Conservation (phyloP, 1,140 invertebrate genomes). For the Drosophila azteca region DNA sequence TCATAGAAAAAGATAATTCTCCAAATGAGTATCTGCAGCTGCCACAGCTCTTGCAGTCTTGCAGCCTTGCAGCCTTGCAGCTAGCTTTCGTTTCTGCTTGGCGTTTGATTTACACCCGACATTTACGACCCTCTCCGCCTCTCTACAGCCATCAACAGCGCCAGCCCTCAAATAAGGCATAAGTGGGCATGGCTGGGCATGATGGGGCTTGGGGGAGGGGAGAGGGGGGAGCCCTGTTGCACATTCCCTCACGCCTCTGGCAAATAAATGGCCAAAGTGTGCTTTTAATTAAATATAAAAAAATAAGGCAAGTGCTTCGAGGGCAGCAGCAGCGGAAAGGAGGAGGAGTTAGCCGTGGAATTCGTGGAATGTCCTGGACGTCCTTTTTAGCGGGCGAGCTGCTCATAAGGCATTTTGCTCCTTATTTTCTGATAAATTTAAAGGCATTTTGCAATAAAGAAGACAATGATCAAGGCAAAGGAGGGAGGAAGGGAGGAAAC, state of each 20-base stretch:
- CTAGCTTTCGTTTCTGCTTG: conserved; percentile 8
- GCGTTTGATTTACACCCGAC: conserved; percentile 52
- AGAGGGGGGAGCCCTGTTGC: too few relatives aligned
- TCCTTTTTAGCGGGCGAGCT: conserved; percentile 22
- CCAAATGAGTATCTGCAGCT: too few relatives aligned
- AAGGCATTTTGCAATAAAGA: conserved; percentile 56
- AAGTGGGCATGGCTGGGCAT: too few relatives aligned
- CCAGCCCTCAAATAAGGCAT: conserved; percentile 1
- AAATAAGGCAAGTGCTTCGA: conserved; percentile 13
- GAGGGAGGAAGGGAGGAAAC: too few relatives aligned
- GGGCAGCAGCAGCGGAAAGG: not conserved
- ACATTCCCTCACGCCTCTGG: conserved; percentile 41
- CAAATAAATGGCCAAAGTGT: conserved; percentile 44
- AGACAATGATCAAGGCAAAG: not conserved
- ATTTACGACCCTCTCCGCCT: conserved; percentile 27
- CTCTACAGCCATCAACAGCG: not conserved
- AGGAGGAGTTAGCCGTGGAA: conserved; percentile 12
- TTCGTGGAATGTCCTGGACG: conserved; percentile 23
- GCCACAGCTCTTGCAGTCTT: too few relatives aligned
- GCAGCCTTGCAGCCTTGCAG: too few relatives aligned
- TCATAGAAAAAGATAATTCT: too few relatives aligned
- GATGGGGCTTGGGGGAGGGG: too few relatives aligned
- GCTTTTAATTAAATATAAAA: conserved; percentile 62
- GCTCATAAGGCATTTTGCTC: conserved; percentile 30
- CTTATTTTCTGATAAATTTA: conserved; percentile 38